Percentiles rank a stretch among this genome's conserved stretches.
Evolutionary conservation across 2,888 invertebrate genomes (phyloP).

Genomic region (Caenorhabditis sp.): DNA sequence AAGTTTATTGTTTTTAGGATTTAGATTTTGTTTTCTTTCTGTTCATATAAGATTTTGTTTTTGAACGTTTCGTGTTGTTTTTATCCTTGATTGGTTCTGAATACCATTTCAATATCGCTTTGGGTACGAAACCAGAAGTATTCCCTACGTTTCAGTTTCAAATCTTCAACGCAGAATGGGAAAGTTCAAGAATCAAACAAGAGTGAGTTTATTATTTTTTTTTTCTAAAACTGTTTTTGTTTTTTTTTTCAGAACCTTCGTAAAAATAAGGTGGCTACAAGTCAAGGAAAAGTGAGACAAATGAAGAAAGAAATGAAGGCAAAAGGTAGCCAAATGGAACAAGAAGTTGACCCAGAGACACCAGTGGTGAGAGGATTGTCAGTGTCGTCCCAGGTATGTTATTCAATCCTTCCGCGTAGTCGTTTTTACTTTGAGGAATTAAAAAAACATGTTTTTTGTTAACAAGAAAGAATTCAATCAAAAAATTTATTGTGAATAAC

Average conservation of each 20-base stretch:
- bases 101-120: background rate
- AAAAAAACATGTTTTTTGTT: background rate
- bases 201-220: too few relatives aligned
- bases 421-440: background rate
- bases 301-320: conserved; percentile 23
- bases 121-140: background rate
- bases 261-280: conserved; percentile 23
- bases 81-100: background rate
- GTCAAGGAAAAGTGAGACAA: conserved; percentile 12
- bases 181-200: conserved; percentile 39
- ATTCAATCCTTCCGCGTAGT: too few relatives aligned
- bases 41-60: background rate
- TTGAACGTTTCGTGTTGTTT: background rate
- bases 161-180: conserved; percentile 25
- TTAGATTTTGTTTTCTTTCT: background rate
- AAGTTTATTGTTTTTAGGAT: background rate
- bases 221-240: background rate
- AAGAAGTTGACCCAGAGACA: conserved; percentile 15
- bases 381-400: conserved; percentile 20
- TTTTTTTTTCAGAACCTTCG: conserved; percentile 13
- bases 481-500: too few relatives aligned
- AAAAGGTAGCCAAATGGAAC: conserved; percentile 28
- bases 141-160: conserved; percentile 5
- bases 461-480: background rate
- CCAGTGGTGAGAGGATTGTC: conserved; percentile 29